These are phyloP conservation scores for Chalcis sispes DNA, from an alignment of 2,888 invertebrate genomes.

Conservation along the genomic window DNA sequence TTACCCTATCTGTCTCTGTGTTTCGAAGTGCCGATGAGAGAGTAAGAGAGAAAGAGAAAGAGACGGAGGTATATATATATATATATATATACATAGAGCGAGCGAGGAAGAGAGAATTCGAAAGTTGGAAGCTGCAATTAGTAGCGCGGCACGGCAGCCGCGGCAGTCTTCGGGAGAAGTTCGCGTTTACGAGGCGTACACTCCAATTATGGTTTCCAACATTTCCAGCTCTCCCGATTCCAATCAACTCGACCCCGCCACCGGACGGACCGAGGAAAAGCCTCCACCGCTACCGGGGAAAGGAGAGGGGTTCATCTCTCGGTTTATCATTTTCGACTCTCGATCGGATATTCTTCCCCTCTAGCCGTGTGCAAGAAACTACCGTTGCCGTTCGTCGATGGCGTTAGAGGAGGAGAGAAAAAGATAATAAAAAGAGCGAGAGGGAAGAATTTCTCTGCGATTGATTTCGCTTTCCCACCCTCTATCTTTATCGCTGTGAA, in stretches of 20 bases:
- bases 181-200: constrained; percentile 57
- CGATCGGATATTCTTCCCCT: background rate
- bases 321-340: constrained; percentile 51
- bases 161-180: constrained; percentile 52
- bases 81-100: constrained; percentile 40
- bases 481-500: constrained; percentile 44
- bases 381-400: no score
- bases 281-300: constrained; percentile 6
- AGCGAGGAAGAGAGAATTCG: constrained; percentile 49
- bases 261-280: constrained; percentile 18
- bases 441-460: constrained; percentile 4
- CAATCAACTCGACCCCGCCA: constrained; percentile 58
- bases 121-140: constrained; percentile 61
- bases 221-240: constrained; percentile 51
- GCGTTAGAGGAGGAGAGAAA: background rate
- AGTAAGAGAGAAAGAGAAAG: background rate
- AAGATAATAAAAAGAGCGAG: background rate
- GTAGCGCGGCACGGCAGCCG: constrained; percentile 33
- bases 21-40: no score
- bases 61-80: constrained; percentile 30
- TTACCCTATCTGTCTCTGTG: background rate
- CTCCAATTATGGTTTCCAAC: constrained; percentile 60
- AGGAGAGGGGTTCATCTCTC: constrained; percentile 4
- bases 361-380: constrained; percentile 1
- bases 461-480: constrained; percentile 31